These are phyloP conservation scores for Stomatorhinus walkeri DNA, from an alignment of 2,797 vertebrate species.

Conservation along the genomic window DNA sequence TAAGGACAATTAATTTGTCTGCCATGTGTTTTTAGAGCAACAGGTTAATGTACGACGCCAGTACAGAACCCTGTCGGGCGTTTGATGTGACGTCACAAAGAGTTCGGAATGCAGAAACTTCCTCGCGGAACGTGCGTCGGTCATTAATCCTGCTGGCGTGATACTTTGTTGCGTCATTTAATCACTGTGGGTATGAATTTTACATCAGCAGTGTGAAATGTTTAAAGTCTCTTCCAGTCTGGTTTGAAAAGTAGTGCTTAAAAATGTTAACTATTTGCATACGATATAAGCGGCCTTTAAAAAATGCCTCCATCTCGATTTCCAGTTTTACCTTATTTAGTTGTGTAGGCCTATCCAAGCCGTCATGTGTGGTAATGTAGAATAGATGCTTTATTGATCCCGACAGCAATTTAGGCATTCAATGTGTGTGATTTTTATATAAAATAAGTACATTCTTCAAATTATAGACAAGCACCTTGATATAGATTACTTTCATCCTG, in stretches of 20 bases:
- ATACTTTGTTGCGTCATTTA: background rate
- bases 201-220: background rate
- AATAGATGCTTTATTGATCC: background rate
- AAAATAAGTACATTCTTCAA: background rate
- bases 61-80: background rate
- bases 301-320: background rate
- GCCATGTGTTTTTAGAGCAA: conserved; percentile 35
- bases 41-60: conserved; percentile 38
- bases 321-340: background rate
- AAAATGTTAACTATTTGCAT: background rate
- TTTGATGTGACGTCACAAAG: conserved; percentile 23
- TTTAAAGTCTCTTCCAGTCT: background rate
- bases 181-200: background rate
- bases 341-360: background rate
- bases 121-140: background rate
- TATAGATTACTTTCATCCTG: background rate
- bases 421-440: background rate
- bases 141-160: background rate
- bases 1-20: background rate
- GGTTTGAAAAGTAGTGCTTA: background rate
- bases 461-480: background rate
- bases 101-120: conserved; percentile 14
- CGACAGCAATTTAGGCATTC: background rate
- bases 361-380: background rate
- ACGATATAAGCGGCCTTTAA: background rate